Evolutionary conservation across 1,140 invertebrate genomes (phyloP).

Genomic region (Solenopsis invicta): DNA sequence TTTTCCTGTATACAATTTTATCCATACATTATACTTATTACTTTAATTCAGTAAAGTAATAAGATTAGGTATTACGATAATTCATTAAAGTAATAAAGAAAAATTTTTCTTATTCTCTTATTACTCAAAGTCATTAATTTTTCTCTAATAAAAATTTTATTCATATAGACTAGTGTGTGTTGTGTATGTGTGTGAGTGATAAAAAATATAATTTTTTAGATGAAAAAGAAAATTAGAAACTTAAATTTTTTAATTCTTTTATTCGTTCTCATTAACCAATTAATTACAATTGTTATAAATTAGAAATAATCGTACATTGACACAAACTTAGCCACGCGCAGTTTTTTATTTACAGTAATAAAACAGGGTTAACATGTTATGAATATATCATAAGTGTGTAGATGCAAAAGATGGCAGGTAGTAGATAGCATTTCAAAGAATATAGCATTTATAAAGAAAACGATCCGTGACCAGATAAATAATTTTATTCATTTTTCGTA

Average conservation of each 20-base stretch:
- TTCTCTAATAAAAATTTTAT: neutral
- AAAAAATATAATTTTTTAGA: neutral
- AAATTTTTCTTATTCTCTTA: too few species aligned
- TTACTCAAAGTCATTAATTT: neutral
- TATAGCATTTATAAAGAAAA: neutral
- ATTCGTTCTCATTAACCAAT: neutral
- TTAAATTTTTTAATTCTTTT: neutral
- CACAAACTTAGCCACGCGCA: neutral
- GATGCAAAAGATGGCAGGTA: neutral
- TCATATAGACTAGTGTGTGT: neutral
- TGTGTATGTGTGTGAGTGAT: neutral
- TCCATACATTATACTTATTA: neutral
- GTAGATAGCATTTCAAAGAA: neutral
- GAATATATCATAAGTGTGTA: neutral
- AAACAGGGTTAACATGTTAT: neutral
- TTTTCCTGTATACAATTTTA: neutral
- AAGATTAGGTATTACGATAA: neutral
- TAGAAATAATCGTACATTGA: conserved; percentile 16
- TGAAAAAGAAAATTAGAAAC: neutral
- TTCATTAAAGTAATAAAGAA: too few species aligned
- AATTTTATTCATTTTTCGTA: neutral
- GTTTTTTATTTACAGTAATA: conserved; percentile 10
- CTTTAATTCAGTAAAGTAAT: too few species aligned
- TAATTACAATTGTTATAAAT: neutral
- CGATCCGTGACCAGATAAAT: neutral